Conservation (phyloP, 2,113 vertebrate species). For the Tragelaphus buxtoni region DNA sequence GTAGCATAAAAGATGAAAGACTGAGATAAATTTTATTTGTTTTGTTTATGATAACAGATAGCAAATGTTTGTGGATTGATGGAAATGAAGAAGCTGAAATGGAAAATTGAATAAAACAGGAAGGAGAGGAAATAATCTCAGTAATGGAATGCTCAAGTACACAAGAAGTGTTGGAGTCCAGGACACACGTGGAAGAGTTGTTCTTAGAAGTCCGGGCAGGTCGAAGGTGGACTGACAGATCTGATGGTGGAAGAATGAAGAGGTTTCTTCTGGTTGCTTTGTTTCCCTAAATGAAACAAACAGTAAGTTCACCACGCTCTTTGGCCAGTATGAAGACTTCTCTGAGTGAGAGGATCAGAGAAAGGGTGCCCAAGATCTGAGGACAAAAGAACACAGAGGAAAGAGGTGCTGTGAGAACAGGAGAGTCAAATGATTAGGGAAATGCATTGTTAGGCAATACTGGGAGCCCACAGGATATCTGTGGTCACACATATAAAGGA, state of each 20-base stretch:
- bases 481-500: neutral
- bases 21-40: neutral
- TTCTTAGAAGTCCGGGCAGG: neutral
- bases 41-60: neutral
- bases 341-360: neutral
- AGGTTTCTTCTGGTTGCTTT: neutral
- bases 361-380: neutral
- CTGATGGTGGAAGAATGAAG: too few relatives aligned
- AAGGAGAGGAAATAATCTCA: neutral
- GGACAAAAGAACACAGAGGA: neutral
- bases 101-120: neutral
- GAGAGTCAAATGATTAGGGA: neutral
- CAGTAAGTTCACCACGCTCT: neutral
- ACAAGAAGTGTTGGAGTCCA: neutral
- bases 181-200: rapidly evolving
- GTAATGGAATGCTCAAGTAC: neutral
- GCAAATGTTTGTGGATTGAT: neutral
- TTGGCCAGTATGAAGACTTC: neutral
- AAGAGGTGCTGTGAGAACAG: neutral
- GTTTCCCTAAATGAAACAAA: neutral
- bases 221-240: neutral
- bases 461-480: neutral
- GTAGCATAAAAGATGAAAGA: neutral
- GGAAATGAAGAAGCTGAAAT: neutral
- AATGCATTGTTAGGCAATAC: neutral